Base-by-base conservation (phyloP, 1,140 invertebrate species). In the silkworm (Bombyx mori) region DNA sequence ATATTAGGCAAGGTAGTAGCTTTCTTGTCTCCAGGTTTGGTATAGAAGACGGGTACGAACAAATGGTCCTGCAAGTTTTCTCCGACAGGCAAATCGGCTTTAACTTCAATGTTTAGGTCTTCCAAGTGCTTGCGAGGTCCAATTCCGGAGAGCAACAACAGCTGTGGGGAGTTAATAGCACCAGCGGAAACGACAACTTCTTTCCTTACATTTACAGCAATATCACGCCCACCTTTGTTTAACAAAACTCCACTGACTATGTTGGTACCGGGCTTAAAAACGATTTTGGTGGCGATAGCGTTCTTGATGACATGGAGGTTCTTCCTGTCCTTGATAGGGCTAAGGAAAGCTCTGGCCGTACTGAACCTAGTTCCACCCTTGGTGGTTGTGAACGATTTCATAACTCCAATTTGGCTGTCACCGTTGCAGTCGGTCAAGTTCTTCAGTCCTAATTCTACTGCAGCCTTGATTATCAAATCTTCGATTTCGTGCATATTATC, bases 101-200 rank as follows among this genome's bases (percentile, higher is more conserved):
- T 77, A 0, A 91, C 83, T 1, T 87, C 65, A 44, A 94, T 92
- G 1, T 90, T 90, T 8, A 94, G 66, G 45, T 91, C 79, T 53
- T 90, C 73, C 8, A 96, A 83, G 61, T 95, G 91, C 35, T 91
- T 82, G 57, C 73, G 89, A 0, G 93, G 93, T 8, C 94, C 94
- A 42, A 95, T 90, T 35, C 94, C 94, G 3, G 93, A 94, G 0
- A 94, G 70, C 90, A 95, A 91, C 0, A 96, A 73, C 6, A 96
- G 58, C 63, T 93, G 91, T 3, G 93, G 91, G 0, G 92, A 90
- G 65, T 93, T 92, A 8, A 94, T 90, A 4, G 91, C 89, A 9
- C 93, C 93, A 0, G 91, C 92, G 0, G 92, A 92, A 7, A 94
- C 54, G 44, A 94, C 89, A 0, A 94, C 89, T 83, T 95, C 93